These are phyloP conservation scores for Saxidomus purpurata DNA, from an alignment of 1,140 invertebrate genomes.

Conservation along the genomic window DNA sequence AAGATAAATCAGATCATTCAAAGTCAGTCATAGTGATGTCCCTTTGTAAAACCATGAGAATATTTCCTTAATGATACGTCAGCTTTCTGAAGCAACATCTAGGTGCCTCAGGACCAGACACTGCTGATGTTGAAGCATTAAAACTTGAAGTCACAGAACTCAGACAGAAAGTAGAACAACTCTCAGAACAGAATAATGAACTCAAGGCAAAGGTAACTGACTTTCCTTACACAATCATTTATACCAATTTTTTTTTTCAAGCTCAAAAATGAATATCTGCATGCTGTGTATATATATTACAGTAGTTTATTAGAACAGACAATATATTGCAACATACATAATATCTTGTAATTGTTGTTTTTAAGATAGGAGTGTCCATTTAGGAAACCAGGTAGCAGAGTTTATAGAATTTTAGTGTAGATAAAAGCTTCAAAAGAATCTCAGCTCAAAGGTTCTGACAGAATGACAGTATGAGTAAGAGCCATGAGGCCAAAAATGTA, in stretches of 20 bases:
- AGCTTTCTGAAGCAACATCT: slow-evolving; percentile 85
- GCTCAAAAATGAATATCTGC: not conserved
- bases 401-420: too few relatives aligned
- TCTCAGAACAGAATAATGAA: slow-evolving; percentile 85
- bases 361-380: too few relatives aligned
- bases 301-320: not conserved
- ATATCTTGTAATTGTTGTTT: too few relatives aligned
- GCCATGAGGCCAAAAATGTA: too few relatives aligned
- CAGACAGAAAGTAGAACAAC: slow-evolving; percentile 83
- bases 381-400: too few relatives aligned
- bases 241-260: not conserved
- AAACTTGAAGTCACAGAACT: slow-evolving; percentile 86
- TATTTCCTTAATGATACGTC: slow-evolving; percentile 65
- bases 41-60: too few relatives aligned
- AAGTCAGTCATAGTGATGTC: too few relatives aligned
- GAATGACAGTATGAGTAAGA: too few relatives aligned
- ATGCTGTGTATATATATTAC: not conserved
- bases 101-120: slow-evolving; percentile 84
- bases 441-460: too few relatives aligned
- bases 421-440: too few relatives aligned
- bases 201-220: slow-evolving; percentile 82
- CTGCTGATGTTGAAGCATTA: slow-evolving; percentile 86
- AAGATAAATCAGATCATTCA: too few relatives aligned
- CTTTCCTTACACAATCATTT: not conserved
- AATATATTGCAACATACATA: too few relatives aligned